These are phyloP conservation scores for Drosophila rufa DNA, from an alignment of 1,140 invertebrate genomes.

Conservation along the genomic window DNA sequence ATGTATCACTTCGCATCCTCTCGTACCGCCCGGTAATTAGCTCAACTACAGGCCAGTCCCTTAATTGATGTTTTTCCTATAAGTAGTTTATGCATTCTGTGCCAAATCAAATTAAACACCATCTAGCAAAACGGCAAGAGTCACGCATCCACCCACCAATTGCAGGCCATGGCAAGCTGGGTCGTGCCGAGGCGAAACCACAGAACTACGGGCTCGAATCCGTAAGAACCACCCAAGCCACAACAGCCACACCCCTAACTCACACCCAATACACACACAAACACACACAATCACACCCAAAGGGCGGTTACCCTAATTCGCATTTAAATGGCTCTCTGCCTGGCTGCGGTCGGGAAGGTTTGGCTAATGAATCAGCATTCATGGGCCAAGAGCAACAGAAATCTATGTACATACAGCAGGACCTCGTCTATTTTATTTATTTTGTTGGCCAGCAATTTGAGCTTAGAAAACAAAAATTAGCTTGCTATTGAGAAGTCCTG, in stretches of 20 bases:
- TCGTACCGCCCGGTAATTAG: conserved; percentile 23
- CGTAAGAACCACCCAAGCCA: conserved; percentile 12
- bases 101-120: conserved; percentile 51
- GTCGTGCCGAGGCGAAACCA: conserved; percentile 40
- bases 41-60: conserved; percentile 5
- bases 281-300: conserved; percentile 8
- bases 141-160: conserved; percentile 30
- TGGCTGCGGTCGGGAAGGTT: conserved; percentile 37
- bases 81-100: conserved; percentile 39
- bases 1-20: background rate
- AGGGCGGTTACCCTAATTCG: conserved; percentile 58
- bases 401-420: conserved; percentile 25
- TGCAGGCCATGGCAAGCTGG: conserved; percentile 18
- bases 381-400: conserved; percentile 38
- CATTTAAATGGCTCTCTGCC: conserved; percentile 61
- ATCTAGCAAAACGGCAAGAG: conserved; percentile 22
- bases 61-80: conserved; percentile 40
- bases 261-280: background rate
- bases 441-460: conserved; percentile 39
- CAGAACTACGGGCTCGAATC: conserved; percentile 36
- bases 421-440: conserved; percentile 11
- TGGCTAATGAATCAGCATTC: conserved; percentile 77
- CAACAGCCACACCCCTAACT: conserved; percentile 20
- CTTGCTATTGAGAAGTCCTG: conserved; percentile 52
- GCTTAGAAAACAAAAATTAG: conserved; percentile 69